A percentile compares a stretch with the other conserved stretches of the same genome.
Evolutionary conservation across 1,140 invertebrate genomes (phyloP).

Genomic region (Drepana arcuata): DNA sequence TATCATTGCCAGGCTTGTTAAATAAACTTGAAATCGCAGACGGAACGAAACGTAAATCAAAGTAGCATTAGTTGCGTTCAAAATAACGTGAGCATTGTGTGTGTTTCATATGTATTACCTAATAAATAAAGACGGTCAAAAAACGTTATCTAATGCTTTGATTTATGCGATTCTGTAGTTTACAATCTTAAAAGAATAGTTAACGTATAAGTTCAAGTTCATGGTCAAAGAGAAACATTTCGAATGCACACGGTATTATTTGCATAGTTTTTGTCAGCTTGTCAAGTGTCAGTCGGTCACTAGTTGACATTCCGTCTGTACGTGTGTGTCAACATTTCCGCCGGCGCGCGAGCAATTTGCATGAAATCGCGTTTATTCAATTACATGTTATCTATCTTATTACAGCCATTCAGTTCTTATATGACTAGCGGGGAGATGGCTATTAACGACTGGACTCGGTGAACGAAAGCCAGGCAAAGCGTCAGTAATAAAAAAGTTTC

Average conservation of each 20-base stretch:
- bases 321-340: constrained; percentile 42
- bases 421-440: constrained; percentile 23
- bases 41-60: constrained; percentile 34
- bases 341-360: constrained; percentile 43
- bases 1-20: constrained; percentile 14
- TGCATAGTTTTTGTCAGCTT: constrained; percentile 25
- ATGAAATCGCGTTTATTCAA: constrained; percentile 61
- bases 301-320: constrained; percentile 39
- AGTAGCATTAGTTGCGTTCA: constrained; percentile 27
- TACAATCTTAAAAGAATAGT: too few species aligned
- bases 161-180: too few species aligned
- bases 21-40: constrained; percentile 19
- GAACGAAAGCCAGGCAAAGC: constrained; percentile 20
- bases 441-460: constrained; percentile 29
- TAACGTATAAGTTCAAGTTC: constrained; percentile 38
- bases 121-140: too few species aligned
- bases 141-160: too few species aligned
- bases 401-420: constrained; percentile 17
- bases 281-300: constrained; percentile 47
- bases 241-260: constrained; percentile 29
- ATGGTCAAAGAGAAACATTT: constrained; percentile 27
- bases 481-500: constrained; percentile 25
- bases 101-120: too few species aligned
- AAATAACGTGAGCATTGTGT: constrained; percentile 16
- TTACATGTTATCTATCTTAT: constrained; percentile 54